Base-by-base conservation (phyloP, 2,888 invertebrate genomes). In the Palloptera scutellata region DNA sequence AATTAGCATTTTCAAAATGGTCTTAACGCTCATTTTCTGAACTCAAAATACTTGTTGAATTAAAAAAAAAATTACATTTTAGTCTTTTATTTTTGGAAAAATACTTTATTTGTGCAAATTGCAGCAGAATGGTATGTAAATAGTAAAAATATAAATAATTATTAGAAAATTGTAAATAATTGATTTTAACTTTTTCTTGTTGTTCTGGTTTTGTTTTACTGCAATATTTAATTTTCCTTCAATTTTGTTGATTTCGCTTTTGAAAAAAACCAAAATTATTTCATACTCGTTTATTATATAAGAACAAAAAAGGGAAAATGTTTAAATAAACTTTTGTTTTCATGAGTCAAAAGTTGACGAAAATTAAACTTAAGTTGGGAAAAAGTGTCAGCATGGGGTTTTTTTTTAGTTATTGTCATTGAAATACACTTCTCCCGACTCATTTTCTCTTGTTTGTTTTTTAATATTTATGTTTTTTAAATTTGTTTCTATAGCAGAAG, bases 71-170 rank as follows among this genome's bases (percentile, higher is more conserved):
- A 12, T 15, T 20, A 30, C n/a, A 20, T 20, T 12, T 40, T 57
- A n/a, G n/a, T 40, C 30, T 40, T 41, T 64, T 64, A 57, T 70
- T 76, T 72, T 78, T 75, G 62, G 71, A 75, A 80, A 80, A 81
- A 80, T 79, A 77, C 78, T 82, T 81, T 81, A 77, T 80, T 68
- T 82, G 81, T 81, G 81, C 82, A 77, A 72, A 77, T 79, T 81
- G 79, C 79, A 79, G 78, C 81, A 78, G 77, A 78, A 78, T 79
- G 73, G 51, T 64, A 64, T 58, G 79, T 80, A 79, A 79, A 79
- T 80, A 79, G 79, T 77, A 77, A 75, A 80, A 75, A 74, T 70
- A 70, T 64, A 67, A 70, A 70, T 70, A 66, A 64, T 69, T 61
- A 57, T 61, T 59, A 20, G 51, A 30, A 40, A 17, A 41, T 53